Percentiles rank a stretch among this genome's conserved stretches.
Conservation (phyloP, 23 tunicate genomes). For the Aplidium turbinatum region DNA sequence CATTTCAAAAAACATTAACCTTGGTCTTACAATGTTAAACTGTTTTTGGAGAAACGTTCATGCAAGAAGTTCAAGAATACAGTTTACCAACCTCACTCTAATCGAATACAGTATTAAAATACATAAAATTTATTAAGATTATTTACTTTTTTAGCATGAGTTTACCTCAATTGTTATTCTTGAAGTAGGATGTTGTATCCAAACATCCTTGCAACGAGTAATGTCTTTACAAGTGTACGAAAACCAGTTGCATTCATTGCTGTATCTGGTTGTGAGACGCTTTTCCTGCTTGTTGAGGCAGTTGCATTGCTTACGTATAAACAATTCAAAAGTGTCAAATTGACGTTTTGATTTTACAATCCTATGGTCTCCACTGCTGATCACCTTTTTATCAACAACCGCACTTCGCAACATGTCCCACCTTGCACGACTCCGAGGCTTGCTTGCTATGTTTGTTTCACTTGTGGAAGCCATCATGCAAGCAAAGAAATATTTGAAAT, state of each 20-base stretch:
- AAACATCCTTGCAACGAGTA: not conserved
- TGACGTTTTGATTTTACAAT: slow-evolving; percentile 17
- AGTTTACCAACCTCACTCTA: too few species aligned
- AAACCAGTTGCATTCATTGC: slow-evolving; percentile 18
- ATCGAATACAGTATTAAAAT: too few species aligned
- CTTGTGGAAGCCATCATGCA: too few species aligned
- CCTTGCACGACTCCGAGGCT: slow-evolving; percentile 20
- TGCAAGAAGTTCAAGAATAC: too few species aligned
- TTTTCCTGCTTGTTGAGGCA: not conserved
- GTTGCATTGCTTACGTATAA: slow-evolving; percentile 33
- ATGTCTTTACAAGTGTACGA: slow-evolving; percentile 31
- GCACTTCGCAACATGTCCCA: slow-evolving; percentile 36
- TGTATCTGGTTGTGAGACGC: not conserved
- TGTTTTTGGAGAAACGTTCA: too few species aligned
- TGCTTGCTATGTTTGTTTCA: too few species aligned
- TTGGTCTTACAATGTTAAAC: too few species aligned
- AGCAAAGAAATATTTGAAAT: too few species aligned
- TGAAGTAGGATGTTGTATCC: slow-evolving; percentile 33
- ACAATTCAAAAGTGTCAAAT: slow-evolving; percentile 27
- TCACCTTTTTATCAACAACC: slow-evolving; percentile 22
- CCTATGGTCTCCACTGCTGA: not conserved
- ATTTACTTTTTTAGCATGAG: too few species aligned
- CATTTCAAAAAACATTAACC: too few species aligned
- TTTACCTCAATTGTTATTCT: too few species aligned
- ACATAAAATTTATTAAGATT: too few species aligned